phyloP scores from a whole-genome alignment of 2,888 invertebrate species.

The Andrena haemorrhoa region DNA sequence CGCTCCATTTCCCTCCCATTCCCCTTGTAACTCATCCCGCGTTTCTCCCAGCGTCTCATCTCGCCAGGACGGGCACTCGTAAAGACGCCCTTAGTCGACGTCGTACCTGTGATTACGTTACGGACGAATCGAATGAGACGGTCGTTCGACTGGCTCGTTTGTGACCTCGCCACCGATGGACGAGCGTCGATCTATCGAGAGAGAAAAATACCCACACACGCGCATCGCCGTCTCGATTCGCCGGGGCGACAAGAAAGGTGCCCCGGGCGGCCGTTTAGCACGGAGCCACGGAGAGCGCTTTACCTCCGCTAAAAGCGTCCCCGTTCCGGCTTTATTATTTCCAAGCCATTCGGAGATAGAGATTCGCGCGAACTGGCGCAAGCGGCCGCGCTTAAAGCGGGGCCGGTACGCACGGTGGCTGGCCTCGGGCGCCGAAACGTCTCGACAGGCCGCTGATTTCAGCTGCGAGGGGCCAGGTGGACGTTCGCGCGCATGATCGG shows the following conservation, averaged over 20 bases:
- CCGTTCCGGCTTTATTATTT: slow-evolving; percentile 15
- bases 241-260: slow-evolving; percentile 25
- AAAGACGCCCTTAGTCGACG: slow-evolving; percentile 13
- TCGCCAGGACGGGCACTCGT: background rate
- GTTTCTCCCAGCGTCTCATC: background rate
- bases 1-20: background rate
- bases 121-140: slow-evolving; percentile 11
- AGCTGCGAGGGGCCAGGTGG: background rate
- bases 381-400: slow-evolving; percentile 7
- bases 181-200: background rate
- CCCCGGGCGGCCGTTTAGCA: slow-evolving; percentile 6
- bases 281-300: slow-evolving; percentile 8
- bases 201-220: too few species aligned
- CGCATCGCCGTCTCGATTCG: slow-evolving; percentile 7
- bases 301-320: background rate
- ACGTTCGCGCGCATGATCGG: background rate
- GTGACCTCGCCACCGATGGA: background rate
- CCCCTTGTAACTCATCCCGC: background rate
- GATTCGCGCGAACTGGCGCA: slow-evolving; percentile 27
- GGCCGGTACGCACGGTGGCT: background rate
- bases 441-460: slow-evolving; percentile 18
- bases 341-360: slow-evolving; percentile 37
- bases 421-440: slow-evolving; percentile 38
- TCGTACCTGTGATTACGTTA: background rate
- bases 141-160: background rate